Evolutionary conservation across 2,888 invertebrate species (phyloP), one percentile per base, ranked within the genome.

Genomic region (Timema cristinae): DNA sequence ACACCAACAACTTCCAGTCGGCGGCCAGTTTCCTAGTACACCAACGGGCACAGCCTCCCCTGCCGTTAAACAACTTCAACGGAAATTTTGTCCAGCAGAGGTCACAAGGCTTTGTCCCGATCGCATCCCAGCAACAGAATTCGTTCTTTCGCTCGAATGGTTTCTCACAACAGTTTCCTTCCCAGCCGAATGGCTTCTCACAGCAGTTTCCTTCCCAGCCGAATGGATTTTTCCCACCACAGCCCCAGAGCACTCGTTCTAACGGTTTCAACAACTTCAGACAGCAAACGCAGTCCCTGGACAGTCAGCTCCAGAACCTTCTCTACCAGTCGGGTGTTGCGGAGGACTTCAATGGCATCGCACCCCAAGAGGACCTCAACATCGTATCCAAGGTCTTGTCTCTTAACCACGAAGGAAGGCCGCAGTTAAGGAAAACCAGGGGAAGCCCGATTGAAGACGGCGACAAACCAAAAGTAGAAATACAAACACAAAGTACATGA

Each of bases 341-440:
- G 61, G 79, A 78, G 0, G 81, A 81, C 52, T 75, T 82, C 10
- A 78, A 78, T 50, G 82, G 81, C 50, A 84, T 84, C 63, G 85
- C 87, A 76, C 84, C 83, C 75, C 87, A 88, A 72, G 92, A 92
- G 80, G 93, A 93, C 81, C 83, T 93, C 69, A 92, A 91, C 80
- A 91, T 93, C 78, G 91, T 93, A 52, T 90, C 91, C 66, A 93
- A 93, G 83, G 91, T 93, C 73, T 82, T 93, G 78, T 91, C 93
- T 9, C 82, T 93, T 71, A 92, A 93, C 81, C 92, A 92, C 78
- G 90, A 73, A 50, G 71, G 73, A 16, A 70, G 70, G 7, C 63
- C 9, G 47, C 48, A 51, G 32, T 32, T 66, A 70, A 70, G 50
- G 70, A 70, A 47, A 59, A 63, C 16, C 50, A 61, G 48, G 50